These are phyloP conservation scores for Drosophila pseudoananassae DNA, from an alignment of 1,140 invertebrate species.

Conservation along the genomic window DNA sequence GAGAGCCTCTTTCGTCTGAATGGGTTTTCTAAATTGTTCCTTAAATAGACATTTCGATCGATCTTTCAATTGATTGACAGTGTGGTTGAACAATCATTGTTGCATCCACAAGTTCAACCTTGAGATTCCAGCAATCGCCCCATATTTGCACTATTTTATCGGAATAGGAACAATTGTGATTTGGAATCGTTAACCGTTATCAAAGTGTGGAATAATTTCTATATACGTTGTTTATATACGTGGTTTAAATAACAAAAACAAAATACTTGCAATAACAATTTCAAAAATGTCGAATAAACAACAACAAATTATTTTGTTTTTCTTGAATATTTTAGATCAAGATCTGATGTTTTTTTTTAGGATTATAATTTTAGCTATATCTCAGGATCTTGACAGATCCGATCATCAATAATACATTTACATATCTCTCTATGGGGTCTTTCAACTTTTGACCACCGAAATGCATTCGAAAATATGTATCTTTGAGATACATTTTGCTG, in stretches of 20 bases:
- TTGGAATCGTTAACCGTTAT: conserved; percentile 27
- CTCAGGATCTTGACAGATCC: conserved; percentile 13
- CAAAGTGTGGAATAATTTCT: conserved; percentile 23
- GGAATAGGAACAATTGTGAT: conserved; percentile 33
- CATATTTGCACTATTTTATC: conserved; percentile 48
- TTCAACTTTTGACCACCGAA: conserved; percentile 40
- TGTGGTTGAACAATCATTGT: conserved; percentile 35
- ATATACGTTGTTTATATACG: not conserved
- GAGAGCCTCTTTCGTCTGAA: conserved; percentile 3
- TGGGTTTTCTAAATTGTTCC: conserved; percentile 27
- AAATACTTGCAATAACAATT: conserved; percentile 40
- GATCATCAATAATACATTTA: conserved; percentile 22
- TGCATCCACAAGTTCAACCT: conserved; percentile 41
- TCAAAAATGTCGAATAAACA: conserved; percentile 30
- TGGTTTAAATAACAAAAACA: conserved; percentile 25
- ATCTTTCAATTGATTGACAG: conserved; percentile 31
- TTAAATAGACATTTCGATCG: conserved; percentile 42
- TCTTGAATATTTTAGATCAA: conserved; percentile 7
- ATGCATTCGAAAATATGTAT: conserved; percentile 45
- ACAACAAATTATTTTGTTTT: conserved; percentile 28
- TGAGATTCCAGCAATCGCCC: conserved; percentile 23
- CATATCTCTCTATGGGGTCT: conserved; percentile 46
- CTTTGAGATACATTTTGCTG: conserved; percentile 24
- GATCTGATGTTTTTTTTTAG: conserved; percentile 14
- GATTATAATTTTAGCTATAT: conserved; percentile 37